A percentile compares a stretch with the other conserved stretches of the same genome.
These are phyloP conservation scores for Caenorhabditis briggsae DNA, from an alignment of 1,140 invertebrate species.

Conservation along the genomic window DNA sequence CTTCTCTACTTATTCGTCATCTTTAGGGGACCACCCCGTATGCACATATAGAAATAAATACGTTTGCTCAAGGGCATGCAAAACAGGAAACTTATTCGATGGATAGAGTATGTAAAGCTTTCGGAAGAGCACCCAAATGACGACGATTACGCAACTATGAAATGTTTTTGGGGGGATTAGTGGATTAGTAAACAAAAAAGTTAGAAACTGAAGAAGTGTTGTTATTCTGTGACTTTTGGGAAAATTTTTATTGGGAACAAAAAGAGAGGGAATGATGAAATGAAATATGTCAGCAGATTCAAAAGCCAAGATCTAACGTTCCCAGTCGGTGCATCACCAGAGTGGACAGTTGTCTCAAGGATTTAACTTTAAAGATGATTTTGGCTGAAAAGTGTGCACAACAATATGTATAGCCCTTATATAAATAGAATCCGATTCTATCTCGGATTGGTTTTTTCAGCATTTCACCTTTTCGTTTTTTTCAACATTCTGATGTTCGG, in stretches of 20 bases:
- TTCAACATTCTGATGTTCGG: too few species aligned
- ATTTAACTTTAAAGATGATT: too few species aligned
- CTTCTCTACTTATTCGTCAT: conserved; percentile 17
- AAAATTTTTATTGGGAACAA: not conserved
- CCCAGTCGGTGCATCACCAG: too few species aligned
- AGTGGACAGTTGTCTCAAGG: too few species aligned
- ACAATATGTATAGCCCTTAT: too few species aligned
- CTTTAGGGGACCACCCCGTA: not conserved
- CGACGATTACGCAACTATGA: conserved; percentile 45
- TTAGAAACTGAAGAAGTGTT: not conserved
- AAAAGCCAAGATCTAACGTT: too few species aligned
- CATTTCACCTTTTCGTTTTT: too few species aligned
- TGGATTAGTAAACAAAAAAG: conserved; percentile 42
- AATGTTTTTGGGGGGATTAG: conserved; percentile 28
- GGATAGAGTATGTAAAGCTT: not conserved
- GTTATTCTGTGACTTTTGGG: not conserved
- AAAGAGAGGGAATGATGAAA: not conserved
- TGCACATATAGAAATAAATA: conserved; percentile 46
- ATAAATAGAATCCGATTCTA: too few species aligned
- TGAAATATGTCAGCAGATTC: not conserved
- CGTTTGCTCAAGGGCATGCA: conserved; percentile 49
- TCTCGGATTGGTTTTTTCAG: too few species aligned
- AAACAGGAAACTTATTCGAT: conserved; percentile 54
- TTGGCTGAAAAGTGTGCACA: too few species aligned
- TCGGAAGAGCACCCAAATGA: not conserved